Base-by-base conservation (phyloP, 2,113 vertebrate species). In the Struthio camelus region DNA sequence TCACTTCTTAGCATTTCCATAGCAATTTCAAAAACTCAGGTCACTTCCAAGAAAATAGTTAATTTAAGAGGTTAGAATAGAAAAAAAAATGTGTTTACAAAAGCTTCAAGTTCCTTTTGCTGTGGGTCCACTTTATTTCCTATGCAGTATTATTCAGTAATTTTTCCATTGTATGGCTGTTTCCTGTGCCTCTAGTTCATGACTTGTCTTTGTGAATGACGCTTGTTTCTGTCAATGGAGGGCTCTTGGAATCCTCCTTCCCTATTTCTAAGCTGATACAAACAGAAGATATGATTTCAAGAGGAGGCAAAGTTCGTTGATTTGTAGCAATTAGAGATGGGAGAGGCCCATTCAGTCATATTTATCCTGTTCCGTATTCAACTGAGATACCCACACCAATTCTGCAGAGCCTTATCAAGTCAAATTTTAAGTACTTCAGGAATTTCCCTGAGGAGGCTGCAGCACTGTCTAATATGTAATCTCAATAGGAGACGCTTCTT, bases 241-340 rank as follows among this genome's bases (percentile, higher is more conserved):
- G 30, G n/a, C 46, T 84, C 85, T 80, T 94, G 79, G 64, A 84
- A 94, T 92, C 93, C 51, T 93, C 51, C 59, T 97, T 88, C 88
- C 54, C 87, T 61, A 89, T 88, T 77, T 80, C 54, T 83, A 70
- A 93, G 91, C 51, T 83, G 89, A 85, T 92, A 66, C 38, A 89
- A 95, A 94, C 56, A 97, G 90, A 92, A 96, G 58, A 94, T 90
- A 66, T 59, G 16, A 61, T 94, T 96, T 97, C 34, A 83, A 76
- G 69, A 90, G 85, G 27, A 78, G 36, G 32, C 84, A 61, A 93
- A 93, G 78, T 71, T 96, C 93, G 87, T 90, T 91, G 65, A 64
- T 95, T 90, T 84, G 36, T 91, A 80, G 67, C 81, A 97, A 94
- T 97, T 96, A 90, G 50, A 95, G 53, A 81, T 62, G 66, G 42